Evolutionary conservation across 2,888 invertebrate genomes (phyloP).

Genomic region (Tinea semifulvella): DNA sequence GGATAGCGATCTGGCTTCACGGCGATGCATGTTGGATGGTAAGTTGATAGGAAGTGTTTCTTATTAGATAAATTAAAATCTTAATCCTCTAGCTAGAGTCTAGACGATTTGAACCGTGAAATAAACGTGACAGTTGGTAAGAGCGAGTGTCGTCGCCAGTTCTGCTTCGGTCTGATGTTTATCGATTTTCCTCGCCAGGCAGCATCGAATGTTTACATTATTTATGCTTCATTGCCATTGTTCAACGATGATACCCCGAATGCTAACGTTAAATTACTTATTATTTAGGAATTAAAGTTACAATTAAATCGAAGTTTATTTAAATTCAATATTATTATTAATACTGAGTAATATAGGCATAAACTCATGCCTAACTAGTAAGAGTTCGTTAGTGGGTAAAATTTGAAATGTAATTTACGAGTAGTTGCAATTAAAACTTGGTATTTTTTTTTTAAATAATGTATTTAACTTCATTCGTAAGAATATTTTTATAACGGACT

Average conservation of each 20-base stretch:
- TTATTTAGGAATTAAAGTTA: no score
- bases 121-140: not conserved
- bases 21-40: conserved; percentile 62
- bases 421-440: no score
- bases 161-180: conserved; percentile 7
- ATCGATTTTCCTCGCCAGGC: conserved; percentile 13
- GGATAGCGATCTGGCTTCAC: conserved; percentile 41
- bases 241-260: not conserved
- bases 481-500: no score
- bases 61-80: not conserved
- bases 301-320: no score
- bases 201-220: conserved; percentile 6
- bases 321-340: no score
- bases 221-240: conserved; percentile 10
- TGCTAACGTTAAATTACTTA: not conserved
- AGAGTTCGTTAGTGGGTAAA: no score
- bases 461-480: no score
- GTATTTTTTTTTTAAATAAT: no score
- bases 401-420: no score
- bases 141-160: not conserved
- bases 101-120: not conserved
- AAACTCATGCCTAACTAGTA: no score
- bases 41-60: conserved; percentile 24
- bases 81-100: not conserved
- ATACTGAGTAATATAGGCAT: no score